Conservation (phyloP, 1,140 invertebrate species). For the Diabrotica undecimpunctata region DNA sequence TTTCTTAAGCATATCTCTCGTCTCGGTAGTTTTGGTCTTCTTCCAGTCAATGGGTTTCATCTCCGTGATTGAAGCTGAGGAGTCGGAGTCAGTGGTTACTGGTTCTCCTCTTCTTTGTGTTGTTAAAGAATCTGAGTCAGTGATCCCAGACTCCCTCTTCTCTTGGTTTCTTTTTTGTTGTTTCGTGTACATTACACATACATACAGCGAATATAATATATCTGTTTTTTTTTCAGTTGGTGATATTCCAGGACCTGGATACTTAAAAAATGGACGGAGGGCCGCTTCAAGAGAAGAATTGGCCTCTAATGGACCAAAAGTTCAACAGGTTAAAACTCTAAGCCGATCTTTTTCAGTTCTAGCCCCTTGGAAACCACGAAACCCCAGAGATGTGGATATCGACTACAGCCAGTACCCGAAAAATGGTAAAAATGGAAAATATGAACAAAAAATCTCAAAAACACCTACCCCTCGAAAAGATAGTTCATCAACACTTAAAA, state of each 20-base stretch:
- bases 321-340: slow-evolving; percentile 67
- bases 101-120: no score
- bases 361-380: slow-evolving; percentile 76
- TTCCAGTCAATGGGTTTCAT: no score
- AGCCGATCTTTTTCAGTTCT: slow-evolving; percentile 78
- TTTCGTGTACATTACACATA: no score
- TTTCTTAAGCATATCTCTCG: no score
- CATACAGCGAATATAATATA: no score
- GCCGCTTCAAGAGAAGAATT: slow-evolving; percentile 69
- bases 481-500: slow-evolving; percentile 42
- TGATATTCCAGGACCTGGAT: slow-evolving; percentile 67
- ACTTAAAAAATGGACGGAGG: slow-evolving; percentile 52
- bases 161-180: no score
- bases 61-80: no score
- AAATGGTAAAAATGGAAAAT: slow-evolving; percentile 41
- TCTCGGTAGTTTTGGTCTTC: no score
- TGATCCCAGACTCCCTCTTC: no score
- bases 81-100: no score
- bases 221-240: slow-evolving; percentile 55
- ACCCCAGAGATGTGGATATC: slow-evolving; percentile 71
- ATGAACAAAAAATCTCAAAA: slow-evolving; percentile 48
- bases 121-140: no score
- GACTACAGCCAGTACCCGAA: slow-evolving; percentile 71
- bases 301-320: slow-evolving; percentile 55
- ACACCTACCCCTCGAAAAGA: slow-evolving; percentile 41